A percentile compares a stretch with the other conserved stretches of the same genome.
Conservation (phyloP, 2,113 vertebrate genomes). For the Aegithalos caudatus region DNA sequence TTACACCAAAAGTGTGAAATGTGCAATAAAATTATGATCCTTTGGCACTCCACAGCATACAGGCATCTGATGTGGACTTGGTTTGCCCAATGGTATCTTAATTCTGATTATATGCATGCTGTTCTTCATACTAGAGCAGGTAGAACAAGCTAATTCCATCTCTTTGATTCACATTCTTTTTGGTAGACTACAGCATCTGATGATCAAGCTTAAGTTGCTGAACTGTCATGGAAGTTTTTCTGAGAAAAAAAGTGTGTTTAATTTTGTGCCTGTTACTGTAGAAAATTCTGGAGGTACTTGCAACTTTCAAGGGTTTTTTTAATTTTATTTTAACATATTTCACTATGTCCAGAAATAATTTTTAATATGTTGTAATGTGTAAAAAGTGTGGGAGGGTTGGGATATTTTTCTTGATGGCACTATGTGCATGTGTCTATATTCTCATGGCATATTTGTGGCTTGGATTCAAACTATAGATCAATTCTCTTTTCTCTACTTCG, state of each 20-base stretch:
- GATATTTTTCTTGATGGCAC: constrained; percentile 52
- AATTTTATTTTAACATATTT: neutral
- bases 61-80: neutral
- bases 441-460: constrained; percentile 56
- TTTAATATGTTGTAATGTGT: constrained; percentile 50
- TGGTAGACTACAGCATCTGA: neutral
- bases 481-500: neutral
- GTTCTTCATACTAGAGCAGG: neutral
- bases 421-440: constrained; percentile 44
- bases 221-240: neutral
- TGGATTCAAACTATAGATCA: constrained; percentile 58
- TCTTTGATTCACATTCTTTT: neutral
- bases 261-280: neutral
- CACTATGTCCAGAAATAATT: constrained; percentile 35
- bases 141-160: neutral
- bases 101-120: neutral
- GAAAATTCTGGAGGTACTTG: neutral
- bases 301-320: neutral
- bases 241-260: neutral
- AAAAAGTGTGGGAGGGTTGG: constrained; percentile 55
- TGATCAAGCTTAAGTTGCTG: neutral
- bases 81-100: neutral
- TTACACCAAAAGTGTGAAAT: neutral
- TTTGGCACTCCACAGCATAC: neutral
- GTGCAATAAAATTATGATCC: neutral